Evolutionary conservation across 2,797 vertebrate species (phyloP).

Genomic region (Delichon dasypus): DNA sequence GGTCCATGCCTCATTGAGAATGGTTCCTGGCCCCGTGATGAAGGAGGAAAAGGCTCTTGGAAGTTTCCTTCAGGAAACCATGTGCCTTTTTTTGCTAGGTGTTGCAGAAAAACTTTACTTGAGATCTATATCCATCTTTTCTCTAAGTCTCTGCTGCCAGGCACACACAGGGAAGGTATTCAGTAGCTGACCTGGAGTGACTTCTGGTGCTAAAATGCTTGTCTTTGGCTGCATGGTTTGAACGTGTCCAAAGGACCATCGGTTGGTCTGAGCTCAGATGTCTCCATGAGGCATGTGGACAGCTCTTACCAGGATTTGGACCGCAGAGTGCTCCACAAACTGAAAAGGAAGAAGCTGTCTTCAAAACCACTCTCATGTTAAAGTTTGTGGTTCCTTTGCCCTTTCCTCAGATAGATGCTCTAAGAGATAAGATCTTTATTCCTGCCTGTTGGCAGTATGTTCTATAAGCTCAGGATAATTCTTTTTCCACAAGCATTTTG

Average conservation of each 20-base stretch:
- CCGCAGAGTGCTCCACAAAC: neutral
- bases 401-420: neutral
- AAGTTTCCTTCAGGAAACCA: neutral
- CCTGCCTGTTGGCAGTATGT: neutral
- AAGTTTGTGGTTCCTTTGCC: neutral
- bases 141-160: neutral
- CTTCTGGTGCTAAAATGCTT: neutral
- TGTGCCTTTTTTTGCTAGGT: neutral
- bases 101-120: neutral
- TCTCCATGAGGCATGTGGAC: neutral
- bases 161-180: neutral
- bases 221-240: neutral
- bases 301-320: neutral
- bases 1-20: neutral
- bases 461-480: neutral
- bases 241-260: neutral
- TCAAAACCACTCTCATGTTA: neutral
- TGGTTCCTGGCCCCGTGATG: rapidly evolving
- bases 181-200: neutral
- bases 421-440: neutral
- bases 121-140: neutral
- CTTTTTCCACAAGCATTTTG: neutral
- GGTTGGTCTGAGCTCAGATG: neutral
- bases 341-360: neutral
- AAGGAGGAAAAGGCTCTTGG: neutral